These are phyloP conservation scores for Phycodurus eques DNA, from an alignment of 2,113 vertebrate species.

Conservation along the genomic window DNA sequence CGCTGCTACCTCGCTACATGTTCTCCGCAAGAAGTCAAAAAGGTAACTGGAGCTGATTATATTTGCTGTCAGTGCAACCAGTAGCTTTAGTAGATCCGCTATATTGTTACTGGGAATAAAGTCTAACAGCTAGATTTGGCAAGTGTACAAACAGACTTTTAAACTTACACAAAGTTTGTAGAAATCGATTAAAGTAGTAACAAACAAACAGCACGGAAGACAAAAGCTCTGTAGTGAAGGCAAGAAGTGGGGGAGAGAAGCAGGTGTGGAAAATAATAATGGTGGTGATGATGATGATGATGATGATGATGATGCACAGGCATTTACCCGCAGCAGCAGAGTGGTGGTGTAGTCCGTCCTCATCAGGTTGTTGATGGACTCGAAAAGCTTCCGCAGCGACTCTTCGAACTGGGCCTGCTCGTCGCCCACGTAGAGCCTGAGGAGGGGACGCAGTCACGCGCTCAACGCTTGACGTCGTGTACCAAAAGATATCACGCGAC, in stretches of 20 bases:
- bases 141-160: not conserved
- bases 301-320: not conserved
- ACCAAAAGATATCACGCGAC: not conserved
- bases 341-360: conserved; percentile 85
- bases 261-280: not conserved
- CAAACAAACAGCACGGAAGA: not conserved
- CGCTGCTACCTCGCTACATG: too few relatives aligned
- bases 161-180: not conserved
- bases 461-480: not conserved
- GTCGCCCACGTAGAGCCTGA: conserved; percentile 92
- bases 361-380: conserved; percentile 97
- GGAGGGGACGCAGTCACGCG: not conserved
- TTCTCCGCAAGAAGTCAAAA: too few relatives aligned
- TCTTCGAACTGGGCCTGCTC: conserved; percentile 95
- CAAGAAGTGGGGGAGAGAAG: not conserved
- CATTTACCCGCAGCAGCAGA: conserved; percentile 84
- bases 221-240: not conserved
- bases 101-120: too few relatives aligned
- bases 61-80: too few relatives aligned
- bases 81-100: too few relatives aligned
- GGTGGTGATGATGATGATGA: conserved; percentile 4
- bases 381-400: conserved; percentile 90
- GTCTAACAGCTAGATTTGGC: not conserved
- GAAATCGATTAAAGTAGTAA: not conserved
- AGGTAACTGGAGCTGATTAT: too few relatives aligned